Percentiles rank a stretch among this genome's conserved stretches.
phyloP scores from a whole-genome alignment of 2,113 vertebrate species.

The Sinosuthora webbiana region DNA sequence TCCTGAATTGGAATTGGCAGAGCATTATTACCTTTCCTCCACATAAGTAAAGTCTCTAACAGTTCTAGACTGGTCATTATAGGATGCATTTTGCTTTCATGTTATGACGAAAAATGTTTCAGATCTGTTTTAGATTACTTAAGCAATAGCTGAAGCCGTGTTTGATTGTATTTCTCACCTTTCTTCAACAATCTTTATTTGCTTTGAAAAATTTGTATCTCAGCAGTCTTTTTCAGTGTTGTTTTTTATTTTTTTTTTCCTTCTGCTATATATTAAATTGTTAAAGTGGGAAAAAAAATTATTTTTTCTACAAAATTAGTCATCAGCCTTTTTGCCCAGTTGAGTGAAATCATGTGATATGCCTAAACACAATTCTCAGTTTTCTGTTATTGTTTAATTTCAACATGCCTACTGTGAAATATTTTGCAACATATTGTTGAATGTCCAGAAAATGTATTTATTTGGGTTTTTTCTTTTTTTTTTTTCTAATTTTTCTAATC shows the following conservation, averaged over 20 bases:
- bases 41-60: neutral
- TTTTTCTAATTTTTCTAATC: neutral
- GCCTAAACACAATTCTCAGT: neutral
- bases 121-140: neutral
- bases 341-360: neutral
- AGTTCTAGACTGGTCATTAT: neutral
- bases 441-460: neutral
- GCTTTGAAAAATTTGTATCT: neutral
- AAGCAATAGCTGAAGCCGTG: neutral
- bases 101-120: neutral
- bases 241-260: neutral
- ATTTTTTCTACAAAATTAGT: neutral
- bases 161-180: neutral
- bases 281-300: neutral
- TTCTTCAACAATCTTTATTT: neutral
- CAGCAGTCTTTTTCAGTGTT: neutral
- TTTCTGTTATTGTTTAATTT: neutral
- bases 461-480: neutral
- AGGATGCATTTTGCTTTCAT: neutral
- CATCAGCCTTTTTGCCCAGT: neutral
- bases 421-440: neutral
- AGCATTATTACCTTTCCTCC: neutral
- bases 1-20: fast-evolving
- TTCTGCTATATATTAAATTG: neutral
- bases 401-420: neutral